phyloP scores from a whole-genome alignment of 1,140 invertebrate genomes.

The Lutraria rhynchaena region DNA sequence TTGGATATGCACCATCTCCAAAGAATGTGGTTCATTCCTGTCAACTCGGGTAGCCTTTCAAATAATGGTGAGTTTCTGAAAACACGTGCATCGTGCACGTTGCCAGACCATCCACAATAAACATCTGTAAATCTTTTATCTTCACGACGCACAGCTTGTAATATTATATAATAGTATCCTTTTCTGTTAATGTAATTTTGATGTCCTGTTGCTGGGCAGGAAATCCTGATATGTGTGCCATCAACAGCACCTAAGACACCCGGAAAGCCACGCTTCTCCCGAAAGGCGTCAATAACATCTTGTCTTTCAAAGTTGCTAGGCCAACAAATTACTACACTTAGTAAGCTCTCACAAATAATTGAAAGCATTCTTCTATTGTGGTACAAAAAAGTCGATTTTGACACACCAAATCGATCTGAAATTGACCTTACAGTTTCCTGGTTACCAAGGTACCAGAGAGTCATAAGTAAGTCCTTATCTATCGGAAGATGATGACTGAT shows the following conservation, averaged over 20 bases:
- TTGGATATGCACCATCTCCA: conserved; percentile 1
- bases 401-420: conserved; percentile 30
- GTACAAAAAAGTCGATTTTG: conserved; percentile 23
- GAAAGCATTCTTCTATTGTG: background rate
- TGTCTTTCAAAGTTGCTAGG: background rate
- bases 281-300: background rate
- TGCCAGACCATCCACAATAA: conserved; percentile 29
- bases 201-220: background rate
- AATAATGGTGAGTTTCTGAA: conserved; percentile 5
- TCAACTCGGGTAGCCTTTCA: background rate
- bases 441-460: conserved; percentile 29
- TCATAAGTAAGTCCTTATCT: conserved; percentile 36
- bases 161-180: conserved; percentile 34
- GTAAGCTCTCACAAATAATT: background rate
- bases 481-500: too few relatives aligned
- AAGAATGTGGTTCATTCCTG: conserved; percentile 25
- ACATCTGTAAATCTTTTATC: conserved; percentile 40
- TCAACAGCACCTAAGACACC: conserved; percentile 51
- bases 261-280: conserved; percentile 31
- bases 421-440: conserved; percentile 32
- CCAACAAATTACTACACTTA: background rate
- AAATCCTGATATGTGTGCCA: conserved; percentile 39
- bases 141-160: conserved; percentile 54
- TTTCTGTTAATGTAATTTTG: conserved; percentile 45
- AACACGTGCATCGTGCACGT: conserved; percentile 23